phyloP scores from a whole-genome alignment of 2,113 vertebrate genomes.

The Eurypyga helias region DNA sequence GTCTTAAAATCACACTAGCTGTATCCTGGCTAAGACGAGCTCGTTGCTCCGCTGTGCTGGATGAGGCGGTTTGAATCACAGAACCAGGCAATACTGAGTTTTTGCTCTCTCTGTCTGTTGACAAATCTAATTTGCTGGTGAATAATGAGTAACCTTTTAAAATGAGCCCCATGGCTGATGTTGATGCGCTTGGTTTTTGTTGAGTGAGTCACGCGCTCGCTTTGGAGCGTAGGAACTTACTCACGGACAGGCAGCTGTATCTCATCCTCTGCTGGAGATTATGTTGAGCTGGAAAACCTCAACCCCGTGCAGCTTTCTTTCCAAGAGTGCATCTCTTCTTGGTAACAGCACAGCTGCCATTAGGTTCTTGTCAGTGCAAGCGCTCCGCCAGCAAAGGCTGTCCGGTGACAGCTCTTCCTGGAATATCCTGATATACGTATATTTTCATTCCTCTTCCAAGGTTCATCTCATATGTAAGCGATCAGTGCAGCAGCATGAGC shows the following conservation, averaged over 20 bases:
- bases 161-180: not conserved
- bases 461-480: constrained; percentile 48
- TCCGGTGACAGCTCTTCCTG: not conserved
- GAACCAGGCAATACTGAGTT: not conserved
- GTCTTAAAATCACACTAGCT: not conserved
- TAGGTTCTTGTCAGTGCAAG: not conserved
- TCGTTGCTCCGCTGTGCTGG: not conserved
- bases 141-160: not conserved
- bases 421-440: not conserved
- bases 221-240: not conserved
- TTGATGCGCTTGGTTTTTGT: not conserved
- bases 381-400: not conserved
- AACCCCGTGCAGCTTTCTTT: not conserved
- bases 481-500: constrained; percentile 31
- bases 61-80: not conserved
- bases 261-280: not conserved
- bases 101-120: not conserved
- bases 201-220: not conserved
- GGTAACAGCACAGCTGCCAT: not conserved
- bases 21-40: not conserved
- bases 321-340: not conserved
- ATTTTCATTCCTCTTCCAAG: not conserved
- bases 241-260: not conserved
- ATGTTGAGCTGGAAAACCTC: not conserved
- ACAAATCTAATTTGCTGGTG: not conserved